Conservation (phyloP, 2,113 vertebrate genomes). For the Arizona elegans region DNA sequence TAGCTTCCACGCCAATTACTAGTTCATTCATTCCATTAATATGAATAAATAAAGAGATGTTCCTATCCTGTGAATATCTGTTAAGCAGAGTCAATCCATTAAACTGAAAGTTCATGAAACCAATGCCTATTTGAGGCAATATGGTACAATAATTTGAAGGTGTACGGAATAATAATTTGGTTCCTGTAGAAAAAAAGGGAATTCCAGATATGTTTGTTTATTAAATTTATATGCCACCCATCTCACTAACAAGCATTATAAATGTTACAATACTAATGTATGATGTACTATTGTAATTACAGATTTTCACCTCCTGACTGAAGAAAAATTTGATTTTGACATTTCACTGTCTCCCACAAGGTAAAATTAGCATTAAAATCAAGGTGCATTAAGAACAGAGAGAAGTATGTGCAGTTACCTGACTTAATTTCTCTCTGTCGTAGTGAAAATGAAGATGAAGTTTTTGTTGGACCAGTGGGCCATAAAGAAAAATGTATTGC, state of each 20-base stretch:
- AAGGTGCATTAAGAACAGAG: neutral
- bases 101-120: neutral
- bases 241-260: neutral
- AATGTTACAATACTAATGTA: neutral
- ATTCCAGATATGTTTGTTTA: neutral
- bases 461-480: slow-evolving; percentile 79
- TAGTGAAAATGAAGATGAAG: slow-evolving; percentile 83
- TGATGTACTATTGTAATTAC: neutral
- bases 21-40: neutral
- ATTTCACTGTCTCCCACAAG: slow-evolving; percentile 73
- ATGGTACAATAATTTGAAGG: neutral
- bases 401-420: rapidly evolving
- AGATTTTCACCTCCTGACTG: slow-evolving; percentile 67
- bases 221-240: neutral
- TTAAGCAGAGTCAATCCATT: neutral
- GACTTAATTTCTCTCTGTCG: slow-evolving; percentile 37
- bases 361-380: slow-evolving; percentile 47
- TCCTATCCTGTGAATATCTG: neutral
- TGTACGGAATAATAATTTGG: neutral
- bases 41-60: neutral
- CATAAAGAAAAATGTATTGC: slow-evolving; percentile 77
- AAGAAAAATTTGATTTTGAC: slow-evolving; percentile 80
- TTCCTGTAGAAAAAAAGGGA: neutral
- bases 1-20: neutral
- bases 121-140: neutral